phyloP scores from a whole-genome alignment of 2,113 vertebrate species.

The Nesogale talazaci region DNA sequence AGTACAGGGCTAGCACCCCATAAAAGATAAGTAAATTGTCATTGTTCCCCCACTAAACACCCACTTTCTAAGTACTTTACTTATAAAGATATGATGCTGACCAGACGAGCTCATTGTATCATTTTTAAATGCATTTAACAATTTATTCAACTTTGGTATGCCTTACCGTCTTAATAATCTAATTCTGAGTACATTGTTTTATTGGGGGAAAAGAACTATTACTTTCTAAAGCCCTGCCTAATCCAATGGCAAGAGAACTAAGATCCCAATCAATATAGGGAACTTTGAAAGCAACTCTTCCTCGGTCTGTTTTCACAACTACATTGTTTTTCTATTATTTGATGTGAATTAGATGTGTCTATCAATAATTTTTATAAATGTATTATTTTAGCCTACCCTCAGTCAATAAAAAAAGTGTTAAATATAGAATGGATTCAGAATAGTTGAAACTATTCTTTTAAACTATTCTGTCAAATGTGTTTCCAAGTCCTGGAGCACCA shows the following conservation, averaged over 20 bases:
- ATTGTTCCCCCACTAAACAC: constrained; percentile 46
- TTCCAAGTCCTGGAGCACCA: background rate
- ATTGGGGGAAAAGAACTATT: constrained; percentile 3
- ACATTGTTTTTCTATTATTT: constrained; percentile 25
- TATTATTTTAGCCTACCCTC: constrained; percentile 9
- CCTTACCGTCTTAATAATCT: constrained; percentile 36
- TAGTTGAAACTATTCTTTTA: constrained; percentile 27
- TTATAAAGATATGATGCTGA: constrained; percentile 37
- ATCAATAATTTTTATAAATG: constrained; percentile 36
- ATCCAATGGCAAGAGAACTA: background rate
- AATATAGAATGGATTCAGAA: background rate
- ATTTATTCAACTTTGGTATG: constrained; percentile 10
- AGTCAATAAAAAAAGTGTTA: background rate
- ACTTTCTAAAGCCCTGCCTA: constrained; percentile 42
- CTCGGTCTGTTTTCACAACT: constrained; percentile 1
- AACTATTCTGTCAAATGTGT: background rate
- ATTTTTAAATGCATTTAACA: constrained; percentile 27
- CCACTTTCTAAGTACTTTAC: constrained; percentile 14
- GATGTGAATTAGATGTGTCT: background rate
- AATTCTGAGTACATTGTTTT: constrained; percentile 20
- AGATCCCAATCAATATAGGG: background rate
- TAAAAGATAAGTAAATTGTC: constrained; percentile 45
- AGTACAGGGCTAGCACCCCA: background rate
- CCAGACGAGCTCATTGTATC: background rate
- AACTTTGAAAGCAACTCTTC: constrained; percentile 30